Base-by-base conservation (phyloP, 2,113 vertebrate genomes). In the Syngnathoides biaculeatus region DNA sequence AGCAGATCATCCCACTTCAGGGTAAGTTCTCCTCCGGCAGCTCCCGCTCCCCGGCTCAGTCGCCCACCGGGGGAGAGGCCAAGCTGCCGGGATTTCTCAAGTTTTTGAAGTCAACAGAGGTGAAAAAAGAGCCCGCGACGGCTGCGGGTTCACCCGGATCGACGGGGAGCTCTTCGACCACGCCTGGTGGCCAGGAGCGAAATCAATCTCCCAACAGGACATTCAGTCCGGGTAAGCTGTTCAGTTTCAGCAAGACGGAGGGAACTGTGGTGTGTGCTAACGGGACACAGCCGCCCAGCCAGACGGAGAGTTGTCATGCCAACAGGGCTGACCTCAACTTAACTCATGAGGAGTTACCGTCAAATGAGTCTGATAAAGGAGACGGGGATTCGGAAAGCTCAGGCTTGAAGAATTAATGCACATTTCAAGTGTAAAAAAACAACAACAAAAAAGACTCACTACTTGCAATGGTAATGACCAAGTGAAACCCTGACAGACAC, bases 1-100 rank as follows among this genome's bases (percentile, higher is more conserved):
- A 95, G 86, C 95, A 97, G 88, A 96, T 96, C 81, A 95, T 96
- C 85, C 95, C 95, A 1, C 81, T 96, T 19, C 95, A 97, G 90
- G 92, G 94, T 71, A 94, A 94, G 82, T 95, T 95, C 74, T 90
- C 94, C 72, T 93, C 94, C 0, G 78, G 93, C 0, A 27, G 86
- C 0, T 75, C 91, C 2, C 92, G 93, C 61, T 92, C 92, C 4
- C 91, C 94, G 0, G 91, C 93, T 0, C 92, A 94, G 80, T 95
- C 95, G 0, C 95, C 94, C 13, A 94, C 93, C 0, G 89, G 92
- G 60, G 91, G 92, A 0, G 95, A 96, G 75, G 94, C 94, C 64
- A 96, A 95, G 75, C 94, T 96, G 14, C 93, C 95, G 0, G 94
- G 92, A 20, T 97, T 97, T 84, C 92, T 97, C 48, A 94, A 94